A percentile compares a stretch with the other conserved stretches of the same genome.
Evolutionary conservation across 2,888 invertebrate genomes (phyloP).

Genomic region (Conus canariensis): DNA sequence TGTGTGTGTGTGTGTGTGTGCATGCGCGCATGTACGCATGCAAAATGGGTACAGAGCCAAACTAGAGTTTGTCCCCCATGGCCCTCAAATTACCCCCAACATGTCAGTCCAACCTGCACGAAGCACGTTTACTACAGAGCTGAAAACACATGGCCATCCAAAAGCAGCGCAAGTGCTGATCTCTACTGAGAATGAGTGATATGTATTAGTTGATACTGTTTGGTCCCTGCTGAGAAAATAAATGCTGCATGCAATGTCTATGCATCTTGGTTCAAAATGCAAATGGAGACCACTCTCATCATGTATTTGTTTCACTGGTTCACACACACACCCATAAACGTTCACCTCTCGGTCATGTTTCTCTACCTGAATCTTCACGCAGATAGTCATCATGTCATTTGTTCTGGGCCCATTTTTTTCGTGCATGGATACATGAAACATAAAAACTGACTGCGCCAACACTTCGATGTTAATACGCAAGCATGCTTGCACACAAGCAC

Average conservation of each 20-base stretch:
- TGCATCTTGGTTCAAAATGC: too few relatives aligned
- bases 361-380: neutral
- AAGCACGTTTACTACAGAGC: neutral
- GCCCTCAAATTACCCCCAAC: too few relatives aligned
- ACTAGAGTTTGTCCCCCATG: too few relatives aligned
- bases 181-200: neutral
- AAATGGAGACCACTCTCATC: too few relatives aligned
- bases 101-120: neutral
- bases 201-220: too few relatives aligned
- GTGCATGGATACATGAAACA: neutral
- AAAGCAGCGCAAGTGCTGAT: neutral
- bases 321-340: too few relatives aligned
- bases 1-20: neutral
- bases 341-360: neutral
- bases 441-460: neutral
- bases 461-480: neutral
- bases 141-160: neutral
- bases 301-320: too few relatives aligned
- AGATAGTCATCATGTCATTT: neutral
- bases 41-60: neutral
- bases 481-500: neutral
- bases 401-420: neutral
- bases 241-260: too few relatives aligned
- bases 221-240: too few relatives aligned
- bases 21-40: neutral